Evolutionary conservation across 2,888 invertebrate genomes (phyloP), one percentile per base, ranked within the genome.

Genomic region (Cataglyphis livida): DNA sequence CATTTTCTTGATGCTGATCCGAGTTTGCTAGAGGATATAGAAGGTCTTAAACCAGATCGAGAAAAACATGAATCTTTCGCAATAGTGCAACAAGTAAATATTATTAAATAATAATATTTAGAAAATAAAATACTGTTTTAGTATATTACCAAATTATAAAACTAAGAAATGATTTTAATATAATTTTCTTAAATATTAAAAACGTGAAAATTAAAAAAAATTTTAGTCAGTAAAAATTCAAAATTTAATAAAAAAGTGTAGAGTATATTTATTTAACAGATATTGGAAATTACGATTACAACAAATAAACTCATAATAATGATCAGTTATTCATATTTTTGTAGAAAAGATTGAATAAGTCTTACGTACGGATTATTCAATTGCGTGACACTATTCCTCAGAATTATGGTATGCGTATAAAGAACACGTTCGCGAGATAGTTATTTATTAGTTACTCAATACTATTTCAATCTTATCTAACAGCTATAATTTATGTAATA

Each of bases 1-100:
- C 95, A 95, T 90, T 95, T 95, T 81, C 91, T 94, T 66, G 86
- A 94, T 66, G 94, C 93, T 10, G 95, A 95, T 85, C 94, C 94
- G n/a, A 92, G 91, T 66, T 87, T 95, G 32, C 32, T 90, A 15
- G 89, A 94, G 3, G 89, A 88, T 2, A 84, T 95, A 38, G 94
- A 94, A 10, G 95, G 95, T 12, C 91, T 95, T 6, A 84, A 91
- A 12, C 95, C 95, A 3, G 92, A 94, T 71, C 87, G 81, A 62
- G 88, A 93, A 28, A 94, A 94, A 81, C 95, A 95, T 82, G 81
- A 57, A 1, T 90, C 94, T 0, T 85, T 65, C 6, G 86, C 93
- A 35, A 88, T 94, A 38, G 9, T 95, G 15, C 94, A 95, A 85
- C 95, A 94, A 88, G 95, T 95, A 91, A 92, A 89, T 85, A 21